Conservation (phyloP, 2,113 vertebrate species). For the Syngnathus floridae region DNA sequence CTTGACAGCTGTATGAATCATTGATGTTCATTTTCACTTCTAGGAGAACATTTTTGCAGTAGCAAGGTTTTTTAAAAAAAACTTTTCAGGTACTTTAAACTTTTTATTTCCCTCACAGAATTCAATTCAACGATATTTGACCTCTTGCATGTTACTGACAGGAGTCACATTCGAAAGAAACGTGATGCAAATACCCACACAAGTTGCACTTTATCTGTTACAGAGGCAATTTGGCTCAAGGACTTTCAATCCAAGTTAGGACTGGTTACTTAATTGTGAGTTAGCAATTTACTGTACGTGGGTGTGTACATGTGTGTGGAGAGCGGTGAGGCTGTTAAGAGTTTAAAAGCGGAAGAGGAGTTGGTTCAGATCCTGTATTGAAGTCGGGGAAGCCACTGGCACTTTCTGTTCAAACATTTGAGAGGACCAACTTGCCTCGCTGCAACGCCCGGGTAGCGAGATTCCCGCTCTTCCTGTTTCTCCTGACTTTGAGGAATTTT, state of each 20-base stretch:
- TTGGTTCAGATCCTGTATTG: constrained; percentile 57
- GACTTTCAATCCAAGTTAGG: constrained; percentile 69
- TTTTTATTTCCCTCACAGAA: neutral
- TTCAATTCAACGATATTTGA: neutral
- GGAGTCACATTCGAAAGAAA: constrained; percentile 21
- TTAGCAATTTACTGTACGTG: constrained; percentile 28
- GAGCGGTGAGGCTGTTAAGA: constrained; percentile 54
- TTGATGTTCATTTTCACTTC: constrained; percentile 65
- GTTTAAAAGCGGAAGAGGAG: constrained; percentile 67
- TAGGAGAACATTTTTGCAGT: constrained; percentile 59
- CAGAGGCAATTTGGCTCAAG: constrained; percentile 58
- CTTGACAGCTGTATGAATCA: constrained; percentile 38
- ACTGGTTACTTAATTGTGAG: constrained; percentile 54
- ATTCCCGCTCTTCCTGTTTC: constrained; percentile 68
- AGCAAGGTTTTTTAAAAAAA: constrained; percentile 45
- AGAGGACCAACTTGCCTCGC: constrained; percentile 54
- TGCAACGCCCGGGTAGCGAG: constrained; percentile 45
- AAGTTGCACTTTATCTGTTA: constrained; percentile 51
- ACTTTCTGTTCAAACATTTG: constrained; percentile 67
- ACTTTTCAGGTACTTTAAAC: constrained; percentile 40
- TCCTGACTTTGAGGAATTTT: constrained; percentile 75
- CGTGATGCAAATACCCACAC: constrained; percentile 16
- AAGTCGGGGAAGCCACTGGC: constrained; percentile 68
- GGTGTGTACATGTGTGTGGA: constrained; percentile 28
- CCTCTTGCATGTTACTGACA: constrained; percentile 18